phyloP scores from a whole-genome alignment of 2,113 vertebrate species.

The Cyanoliseus patagonus region DNA sequence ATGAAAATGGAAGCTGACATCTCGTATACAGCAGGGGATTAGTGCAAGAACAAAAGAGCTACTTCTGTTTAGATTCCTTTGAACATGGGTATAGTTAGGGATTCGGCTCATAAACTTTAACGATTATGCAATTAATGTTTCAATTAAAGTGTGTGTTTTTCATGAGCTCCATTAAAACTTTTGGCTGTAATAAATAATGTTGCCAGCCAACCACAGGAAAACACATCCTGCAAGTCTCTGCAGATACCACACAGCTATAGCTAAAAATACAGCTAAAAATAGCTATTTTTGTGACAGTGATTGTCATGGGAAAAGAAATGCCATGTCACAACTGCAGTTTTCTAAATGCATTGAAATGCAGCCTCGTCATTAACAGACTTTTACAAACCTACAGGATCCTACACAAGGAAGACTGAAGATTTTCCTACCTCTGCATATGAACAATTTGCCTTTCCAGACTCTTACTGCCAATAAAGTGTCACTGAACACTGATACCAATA shows the following conservation, averaged over 20 bases:
- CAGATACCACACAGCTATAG: not conserved
- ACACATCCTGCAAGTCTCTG: rapidly evolving
- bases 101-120: not conserved
- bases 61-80: not conserved
- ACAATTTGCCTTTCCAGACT: not conserved
- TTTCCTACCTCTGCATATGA: rapidly evolving
- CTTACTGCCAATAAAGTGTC: not conserved
- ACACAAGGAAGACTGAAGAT: not conserved
- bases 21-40: rapidly evolving
- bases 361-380: not conserved
- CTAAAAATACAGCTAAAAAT: not conserved
- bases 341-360: rapidly evolving
- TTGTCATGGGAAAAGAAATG: not conserved
- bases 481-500: not conserved
- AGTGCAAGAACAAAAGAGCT: not conserved
- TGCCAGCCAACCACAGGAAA: not conserved
- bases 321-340: not conserved
- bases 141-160: rapidly evolving
- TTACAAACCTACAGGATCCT: not conserved
- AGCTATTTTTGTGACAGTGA: not conserved
- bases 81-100: not conserved
- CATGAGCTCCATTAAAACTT: not conserved
- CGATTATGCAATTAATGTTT: not conserved
- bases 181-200: not conserved
- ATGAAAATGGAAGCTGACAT: not conserved